Evolutionary conservation across 1,140 invertebrate genomes (phyloP), one percentile per base, ranked within the genome.

Genomic region (Sycophila sp.): DNA sequence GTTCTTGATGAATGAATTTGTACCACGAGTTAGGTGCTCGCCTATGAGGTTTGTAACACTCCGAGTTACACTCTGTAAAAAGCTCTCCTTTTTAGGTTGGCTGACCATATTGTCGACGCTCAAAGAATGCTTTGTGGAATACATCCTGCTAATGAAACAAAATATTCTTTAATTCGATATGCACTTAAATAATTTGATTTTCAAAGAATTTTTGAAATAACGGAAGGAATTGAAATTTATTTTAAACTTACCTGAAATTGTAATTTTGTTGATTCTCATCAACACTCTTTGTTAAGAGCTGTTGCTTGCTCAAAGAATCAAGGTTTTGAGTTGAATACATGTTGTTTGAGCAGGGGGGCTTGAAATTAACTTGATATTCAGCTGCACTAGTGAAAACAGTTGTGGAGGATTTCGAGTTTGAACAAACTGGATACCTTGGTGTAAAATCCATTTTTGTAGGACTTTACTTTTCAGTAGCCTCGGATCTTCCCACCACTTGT

Each of bases 51-150:
- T 80, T 0, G 66, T 72, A 7, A 77, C 26, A n/a, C 73, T 67
- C 7, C 71, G 73, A 17, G 75, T 73, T 30, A 80, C 59, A 34
- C 59, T 77, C 17, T 75, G 66, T 7, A 76, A 64, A 28, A 78
- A 56, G 26, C 71, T 79, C 66, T 67, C 65, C 17, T 69, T 76
- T 28, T 77, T 77, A 2, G 71, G 69, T 15, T 22, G 40, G 0
- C 36, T 58, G 1, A 32, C 30, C 15, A 42, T 51, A 6, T 34
- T 58, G 38, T 75, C 56, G 10, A 30, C 58, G 22, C 68, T 76
- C n/a, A 76, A 60, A 15, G 69, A 63, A 11, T 65, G 63, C 4
- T 63, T 70, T 10, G 66, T 62, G 0, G 71, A 38, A 68, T 74
- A 75, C 60, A 75, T 73, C n/a, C 67, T 74, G 26, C 69, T 62